A percentile compares a stretch with the other conserved stretches of the same genome.
These are phyloP conservation scores for Clangula hyemalis DNA, from an alignment of 2,797 vertebrate genomes.

Conservation along the genomic window DNA sequence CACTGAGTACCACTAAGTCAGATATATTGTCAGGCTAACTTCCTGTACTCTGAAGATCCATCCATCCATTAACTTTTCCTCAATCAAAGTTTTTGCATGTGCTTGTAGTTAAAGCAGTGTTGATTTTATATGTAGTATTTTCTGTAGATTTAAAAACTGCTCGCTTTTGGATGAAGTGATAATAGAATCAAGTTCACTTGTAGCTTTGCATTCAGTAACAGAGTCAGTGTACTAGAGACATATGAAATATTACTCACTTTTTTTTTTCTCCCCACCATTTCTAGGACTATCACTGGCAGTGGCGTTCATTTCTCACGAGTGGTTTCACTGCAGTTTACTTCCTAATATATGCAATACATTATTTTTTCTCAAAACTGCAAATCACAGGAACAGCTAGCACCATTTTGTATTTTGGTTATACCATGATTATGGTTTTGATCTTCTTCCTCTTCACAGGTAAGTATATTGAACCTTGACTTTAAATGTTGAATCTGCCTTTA, in stretches of 20 bases:
- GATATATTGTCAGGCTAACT: background rate
- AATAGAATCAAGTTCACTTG: background rate
- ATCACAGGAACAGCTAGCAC: conserved; percentile 93
- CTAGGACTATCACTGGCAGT: conserved; percentile 96
- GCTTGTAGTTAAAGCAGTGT: background rate
- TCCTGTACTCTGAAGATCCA: background rate
- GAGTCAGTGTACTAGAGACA: background rate
- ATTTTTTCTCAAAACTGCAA: conserved; percentile 94
- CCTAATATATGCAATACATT: conserved; percentile 92
- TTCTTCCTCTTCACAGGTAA: conserved; percentile 95
- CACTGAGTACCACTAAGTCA: background rate
- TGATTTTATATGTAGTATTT: background rate
- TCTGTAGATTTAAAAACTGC: background rate
- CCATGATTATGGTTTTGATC: conserved; percentile 95
- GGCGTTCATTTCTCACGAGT: conserved; percentile 95
- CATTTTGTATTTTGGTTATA: conserved; percentile 94
- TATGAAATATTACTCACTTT: background rate
- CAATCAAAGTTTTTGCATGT: background rate
- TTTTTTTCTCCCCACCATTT: background rate
- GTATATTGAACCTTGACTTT: background rate
- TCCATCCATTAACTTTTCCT: background rate
- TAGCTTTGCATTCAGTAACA: background rate
- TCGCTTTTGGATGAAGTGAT: background rate
- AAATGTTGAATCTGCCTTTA: background rate
- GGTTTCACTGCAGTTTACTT: conserved; percentile 95